Evolutionary conservation across 2,888 invertebrate species (phyloP).

Genomic region (Epistrophe eligans): DNA sequence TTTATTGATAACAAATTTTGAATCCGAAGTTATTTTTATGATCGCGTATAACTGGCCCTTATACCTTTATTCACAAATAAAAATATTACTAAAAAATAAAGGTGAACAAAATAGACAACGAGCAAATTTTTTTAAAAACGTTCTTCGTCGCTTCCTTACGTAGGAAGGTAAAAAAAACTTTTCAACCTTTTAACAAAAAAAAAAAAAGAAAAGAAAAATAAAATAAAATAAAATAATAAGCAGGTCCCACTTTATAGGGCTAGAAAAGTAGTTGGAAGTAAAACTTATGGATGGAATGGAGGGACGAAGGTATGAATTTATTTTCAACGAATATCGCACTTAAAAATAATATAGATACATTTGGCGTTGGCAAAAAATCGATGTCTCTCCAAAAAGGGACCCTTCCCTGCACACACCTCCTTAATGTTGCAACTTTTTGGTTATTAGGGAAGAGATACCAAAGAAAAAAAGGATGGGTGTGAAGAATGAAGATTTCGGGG

Average conservation of each 20-base stretch:
- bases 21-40: not conserved
- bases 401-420: conserved; percentile 35
- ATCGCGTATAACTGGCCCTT: not conserved
- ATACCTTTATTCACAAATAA: not conserved
- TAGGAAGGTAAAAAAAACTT: conserved; percentile 17
- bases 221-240: conserved; percentile 16
- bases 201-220: no score
- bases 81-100: not conserved
- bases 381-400: conserved; percentile 33
- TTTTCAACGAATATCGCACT: not conserved
- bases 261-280: conserved; percentile 16
- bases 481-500: conserved; percentile 43
- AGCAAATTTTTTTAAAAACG: conserved; percentile 49
- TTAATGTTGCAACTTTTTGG: conserved; percentile 30
- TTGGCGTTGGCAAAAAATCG: conserved; percentile 16
- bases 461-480: conserved; percentile 41
- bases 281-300: conserved; percentile 10
- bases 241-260: conserved; percentile 22
- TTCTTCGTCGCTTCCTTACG: not conserved
- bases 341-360: conserved; percentile 31
- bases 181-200: conserved; percentile 1
- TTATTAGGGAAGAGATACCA: conserved; percentile 13
- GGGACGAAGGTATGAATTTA: not conserved
- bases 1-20: not conserved
- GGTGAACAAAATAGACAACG: conserved; percentile 42